Evolutionary conservation across 2,113 vertebrate species (phyloP), one percentile per base, ranked within the genome.

Genomic region (Cnemophilus loriae): DNA sequence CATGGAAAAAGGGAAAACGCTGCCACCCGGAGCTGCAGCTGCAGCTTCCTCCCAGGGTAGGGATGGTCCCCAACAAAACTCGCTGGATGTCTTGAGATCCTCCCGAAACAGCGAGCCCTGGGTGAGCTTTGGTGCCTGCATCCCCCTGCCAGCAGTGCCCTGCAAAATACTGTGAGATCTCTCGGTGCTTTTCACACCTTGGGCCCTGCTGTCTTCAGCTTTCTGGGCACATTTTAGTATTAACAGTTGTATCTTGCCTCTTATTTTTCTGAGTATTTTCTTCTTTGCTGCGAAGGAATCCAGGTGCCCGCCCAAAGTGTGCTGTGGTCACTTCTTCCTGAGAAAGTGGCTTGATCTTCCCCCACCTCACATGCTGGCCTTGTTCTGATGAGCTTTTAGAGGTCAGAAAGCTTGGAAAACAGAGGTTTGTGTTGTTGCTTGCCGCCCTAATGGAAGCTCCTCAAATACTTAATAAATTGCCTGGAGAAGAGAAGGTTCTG

Each of bases 291-390:
- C 0, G 0, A 47, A 52, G 41, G 56, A 47, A 6, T 42, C 30
- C 3, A 37, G 37, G 49, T 5, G 2, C 70, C 26, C 0, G 0
- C 55, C 3, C 26, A 1, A 46, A 65, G 33, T 2, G 3, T 35
- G n/a, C 33, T 77, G 63, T 42, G 83, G 20, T 65, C 64, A 20
- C 11, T 53, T 50, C 16, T 73, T 89, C 47, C 82, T 71, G 28
- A 68, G 81, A 35, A 87, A 78, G n/a, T 46, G 19, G 13, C 19
- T 69, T 55, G 23, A 4, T 49, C 19, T 12, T 19, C 37, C 7
- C 7, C 2, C 6, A 1, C 5, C 5, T 10, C 16, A 30, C 3
- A 0, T 1, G 1, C 2, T 78, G 56, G 9, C 77, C 57, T 75
- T 24, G 35, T 53, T 84, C 49, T 73, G 41, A 26, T 37, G 80